Conservation (phyloP, 2,113 vertebrate species). For the Chionomys nivalis region DNA sequence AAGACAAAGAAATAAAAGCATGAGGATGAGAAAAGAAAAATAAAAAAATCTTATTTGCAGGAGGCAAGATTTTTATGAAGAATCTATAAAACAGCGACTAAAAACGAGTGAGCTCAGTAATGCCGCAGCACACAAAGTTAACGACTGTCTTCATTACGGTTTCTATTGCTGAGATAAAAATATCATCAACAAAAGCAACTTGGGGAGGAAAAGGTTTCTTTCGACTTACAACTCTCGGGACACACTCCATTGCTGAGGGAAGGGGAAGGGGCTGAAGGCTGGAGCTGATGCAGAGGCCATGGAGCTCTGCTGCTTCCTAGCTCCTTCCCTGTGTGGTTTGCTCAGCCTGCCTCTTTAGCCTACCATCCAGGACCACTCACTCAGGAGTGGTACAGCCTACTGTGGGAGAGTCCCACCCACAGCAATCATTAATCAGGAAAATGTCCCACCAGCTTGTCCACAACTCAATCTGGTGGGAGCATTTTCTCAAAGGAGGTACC, state of each 20-base stretch:
- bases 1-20: conserved; percentile 45
- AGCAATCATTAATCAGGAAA: not conserved
- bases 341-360: not conserved
- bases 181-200: not conserved
- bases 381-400: not conserved
- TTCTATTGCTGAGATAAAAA: not conserved
- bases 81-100: not conserved
- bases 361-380: not conserved
- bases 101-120: conserved; percentile 1
- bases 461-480: not conserved
- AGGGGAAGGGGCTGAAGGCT: not conserved
- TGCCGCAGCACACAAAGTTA: not conserved
- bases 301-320: not conserved
- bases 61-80: not conserved
- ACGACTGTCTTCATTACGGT: not conserved
- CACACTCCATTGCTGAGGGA: not conserved
- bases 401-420: not conserved
- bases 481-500: not conserved
- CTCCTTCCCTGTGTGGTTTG: not conserved
- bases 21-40: not conserved
- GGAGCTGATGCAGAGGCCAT: not conserved
- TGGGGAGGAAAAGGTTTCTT: not conserved
- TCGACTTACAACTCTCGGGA: not conserved
- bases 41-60: not conserved
- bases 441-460: not conserved